Evolutionary conservation across 2,113 vertebrate genomes (phyloP).

Genomic region (Pholis gunnellus): DNA sequence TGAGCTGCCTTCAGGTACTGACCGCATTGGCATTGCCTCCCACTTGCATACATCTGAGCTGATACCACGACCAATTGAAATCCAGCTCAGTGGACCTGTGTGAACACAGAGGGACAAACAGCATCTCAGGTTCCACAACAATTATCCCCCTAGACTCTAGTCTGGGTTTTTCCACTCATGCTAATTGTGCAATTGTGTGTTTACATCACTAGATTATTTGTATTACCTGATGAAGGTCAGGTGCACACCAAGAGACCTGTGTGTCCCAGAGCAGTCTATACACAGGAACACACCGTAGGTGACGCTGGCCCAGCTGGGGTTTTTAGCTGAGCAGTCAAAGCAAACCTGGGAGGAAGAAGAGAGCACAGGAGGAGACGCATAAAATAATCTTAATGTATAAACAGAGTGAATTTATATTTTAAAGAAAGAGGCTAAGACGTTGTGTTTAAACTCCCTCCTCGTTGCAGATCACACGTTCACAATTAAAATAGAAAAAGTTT

Average conservation of each 20-base stretch:
- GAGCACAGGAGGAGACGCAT: not conserved
- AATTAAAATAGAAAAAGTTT: constrained; percentile 2
- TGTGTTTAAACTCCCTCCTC: not conserved
- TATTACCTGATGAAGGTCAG: constrained; percentile 93
- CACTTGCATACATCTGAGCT: constrained; percentile 97
- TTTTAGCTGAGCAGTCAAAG: constrained; percentile 95
- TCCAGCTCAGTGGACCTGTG: constrained; percentile 96
- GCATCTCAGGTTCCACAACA: not conserved
- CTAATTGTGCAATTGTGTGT: not conserved
- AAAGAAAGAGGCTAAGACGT: not conserved
- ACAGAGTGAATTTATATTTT: not conserved
- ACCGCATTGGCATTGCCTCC: constrained; percentile 95
- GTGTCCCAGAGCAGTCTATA: constrained; percentile 95
- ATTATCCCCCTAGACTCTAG: constrained; percentile 4
- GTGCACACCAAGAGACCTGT: constrained; percentile 95
- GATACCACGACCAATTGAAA: constrained; percentile 98
- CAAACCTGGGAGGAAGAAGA: constrained; percentile 83
- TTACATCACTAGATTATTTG: not conserved
- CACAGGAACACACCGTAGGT: constrained; percentile 97
- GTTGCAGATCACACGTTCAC: not conserved
- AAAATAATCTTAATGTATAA: not conserved
- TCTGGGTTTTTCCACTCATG: not conserved
- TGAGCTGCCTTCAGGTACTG: constrained; percentile 69
- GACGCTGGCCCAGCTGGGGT: constrained; percentile 98
- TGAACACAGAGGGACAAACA: not conserved